Percentiles rank a stretch among this genome's conserved stretches.
Evolutionary conservation across 2,113 vertebrate genomes (phyloP).

Genomic region (Deroptyus accipitrinus): DNA sequence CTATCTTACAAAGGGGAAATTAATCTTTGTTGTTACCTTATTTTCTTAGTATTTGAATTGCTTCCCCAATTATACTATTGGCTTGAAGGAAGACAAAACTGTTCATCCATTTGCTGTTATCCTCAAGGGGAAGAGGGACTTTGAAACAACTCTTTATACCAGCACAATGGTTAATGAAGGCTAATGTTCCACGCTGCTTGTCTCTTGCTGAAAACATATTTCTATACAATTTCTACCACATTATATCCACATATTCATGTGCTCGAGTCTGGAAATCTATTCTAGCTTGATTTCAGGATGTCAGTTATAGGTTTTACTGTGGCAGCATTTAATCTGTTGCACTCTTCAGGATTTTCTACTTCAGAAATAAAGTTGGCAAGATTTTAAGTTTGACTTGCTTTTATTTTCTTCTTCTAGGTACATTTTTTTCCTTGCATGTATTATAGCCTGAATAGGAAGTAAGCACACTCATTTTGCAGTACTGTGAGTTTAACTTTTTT

Average conservation of each 20-base stretch:
- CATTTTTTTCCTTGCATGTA: background rate
- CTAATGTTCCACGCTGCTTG: background rate
- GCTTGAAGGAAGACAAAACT: background rate
- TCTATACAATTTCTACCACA: background rate
- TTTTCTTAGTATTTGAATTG: background rate
- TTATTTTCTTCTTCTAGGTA: background rate
- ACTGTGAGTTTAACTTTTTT: background rate
- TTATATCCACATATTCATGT: background rate
- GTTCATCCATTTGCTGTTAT: background rate
- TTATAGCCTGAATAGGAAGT: background rate
- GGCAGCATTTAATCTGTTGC: background rate
- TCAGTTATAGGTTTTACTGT: background rate
- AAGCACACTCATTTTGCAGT: background rate
- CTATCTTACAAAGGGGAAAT: background rate
- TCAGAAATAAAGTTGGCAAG: background rate
- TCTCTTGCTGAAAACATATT: slow-evolving; percentile 7
- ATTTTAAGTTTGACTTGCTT: background rate
- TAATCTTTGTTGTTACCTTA: background rate
- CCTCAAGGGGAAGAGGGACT: background rate
- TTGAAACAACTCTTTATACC: background rate
- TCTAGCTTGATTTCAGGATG: slow-evolving; percentile 34
- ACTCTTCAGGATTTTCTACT: background rate
- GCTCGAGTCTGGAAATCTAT: slow-evolving; percentile 6
- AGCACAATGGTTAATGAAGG: background rate
- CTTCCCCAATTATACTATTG: background rate